Conservation (phyloP, 2,888 invertebrate genomes). For the Tipula helvola region DNA sequence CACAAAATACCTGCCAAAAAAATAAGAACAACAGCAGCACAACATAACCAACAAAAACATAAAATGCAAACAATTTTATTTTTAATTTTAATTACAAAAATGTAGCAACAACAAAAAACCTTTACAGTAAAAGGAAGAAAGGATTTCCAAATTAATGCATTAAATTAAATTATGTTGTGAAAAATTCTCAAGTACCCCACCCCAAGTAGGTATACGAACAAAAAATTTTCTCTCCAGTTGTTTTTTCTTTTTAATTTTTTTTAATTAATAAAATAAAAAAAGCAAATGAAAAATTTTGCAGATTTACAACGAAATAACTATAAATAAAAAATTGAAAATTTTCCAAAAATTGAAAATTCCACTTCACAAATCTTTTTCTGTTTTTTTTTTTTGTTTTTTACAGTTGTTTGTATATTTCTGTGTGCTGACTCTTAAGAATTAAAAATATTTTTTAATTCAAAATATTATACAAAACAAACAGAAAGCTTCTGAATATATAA, state of each 20-base stretch:
- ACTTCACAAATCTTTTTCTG: background rate
- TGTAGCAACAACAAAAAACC: background rate
- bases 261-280: background rate
- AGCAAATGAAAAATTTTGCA: background rate
- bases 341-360: background rate
- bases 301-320: constrained; percentile 4
- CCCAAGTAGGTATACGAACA: background rate
- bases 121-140: background rate
- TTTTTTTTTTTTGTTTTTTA: background rate
- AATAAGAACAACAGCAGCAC: background rate
- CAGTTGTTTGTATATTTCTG: background rate
- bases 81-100: background rate
- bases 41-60: background rate
- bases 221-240: background rate
- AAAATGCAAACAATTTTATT: too few relatives aligned
- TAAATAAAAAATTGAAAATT: background rate
- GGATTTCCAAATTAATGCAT: background rate
- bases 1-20: background rate
- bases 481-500: background rate
- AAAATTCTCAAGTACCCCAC: background rate
- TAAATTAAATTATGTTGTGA: background rate
- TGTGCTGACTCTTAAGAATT: background rate
- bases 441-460: background rate
- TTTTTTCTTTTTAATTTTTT: background rate
- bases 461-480: background rate